phyloP scores from a whole-genome alignment of 1,140 invertebrate genomes.

The Euglossa dilemma region DNA sequence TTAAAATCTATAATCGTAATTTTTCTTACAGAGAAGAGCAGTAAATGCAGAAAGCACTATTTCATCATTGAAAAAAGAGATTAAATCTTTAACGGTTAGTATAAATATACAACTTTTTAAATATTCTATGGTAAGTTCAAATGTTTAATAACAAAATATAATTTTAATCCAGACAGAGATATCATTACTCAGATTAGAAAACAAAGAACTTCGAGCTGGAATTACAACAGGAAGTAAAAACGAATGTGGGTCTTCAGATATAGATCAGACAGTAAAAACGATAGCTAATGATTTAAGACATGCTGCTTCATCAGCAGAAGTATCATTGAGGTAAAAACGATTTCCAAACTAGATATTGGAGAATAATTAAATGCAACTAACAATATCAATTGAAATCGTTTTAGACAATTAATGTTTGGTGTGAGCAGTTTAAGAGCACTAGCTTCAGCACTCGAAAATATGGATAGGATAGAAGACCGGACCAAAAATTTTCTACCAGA shows the following conservation, averaged over 20 bases:
- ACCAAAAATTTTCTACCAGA: conserved; percentile 82
- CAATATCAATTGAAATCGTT: conserved; percentile 56
- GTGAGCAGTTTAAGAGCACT: conserved; percentile 86
- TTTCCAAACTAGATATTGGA: background rate
- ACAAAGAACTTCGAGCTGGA: conserved; percentile 75
- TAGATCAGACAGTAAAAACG: conserved; percentile 74
- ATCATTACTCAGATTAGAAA: conserved; percentile 80
- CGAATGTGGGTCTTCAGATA: conserved; percentile 61
- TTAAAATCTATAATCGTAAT: conserved; percentile 9
- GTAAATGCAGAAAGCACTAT: conserved; percentile 83
- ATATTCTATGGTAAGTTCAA: background rate
- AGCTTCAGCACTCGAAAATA: conserved; percentile 84
- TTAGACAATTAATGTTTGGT: conserved; percentile 86
- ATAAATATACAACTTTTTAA: background rate
- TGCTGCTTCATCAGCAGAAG: conserved; percentile 86
- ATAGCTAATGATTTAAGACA: conserved; percentile 83
- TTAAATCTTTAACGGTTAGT: conserved; percentile 83
- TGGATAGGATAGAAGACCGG: conserved; percentile 83
- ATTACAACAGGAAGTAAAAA: conserved; percentile 71
- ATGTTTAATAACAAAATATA: conserved; percentile 26
- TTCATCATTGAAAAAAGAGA: conserved; percentile 83
- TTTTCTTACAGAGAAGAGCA: conserved; percentile 82
- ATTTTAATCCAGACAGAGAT: conserved; percentile 78
- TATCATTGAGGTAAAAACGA: conserved; percentile 84
- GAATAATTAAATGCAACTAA: background rate